These are phyloP conservation scores for Ethmia dodecea DNA, from an alignment of 2,888 invertebrate genomes.

Conservation along the genomic window DNA sequence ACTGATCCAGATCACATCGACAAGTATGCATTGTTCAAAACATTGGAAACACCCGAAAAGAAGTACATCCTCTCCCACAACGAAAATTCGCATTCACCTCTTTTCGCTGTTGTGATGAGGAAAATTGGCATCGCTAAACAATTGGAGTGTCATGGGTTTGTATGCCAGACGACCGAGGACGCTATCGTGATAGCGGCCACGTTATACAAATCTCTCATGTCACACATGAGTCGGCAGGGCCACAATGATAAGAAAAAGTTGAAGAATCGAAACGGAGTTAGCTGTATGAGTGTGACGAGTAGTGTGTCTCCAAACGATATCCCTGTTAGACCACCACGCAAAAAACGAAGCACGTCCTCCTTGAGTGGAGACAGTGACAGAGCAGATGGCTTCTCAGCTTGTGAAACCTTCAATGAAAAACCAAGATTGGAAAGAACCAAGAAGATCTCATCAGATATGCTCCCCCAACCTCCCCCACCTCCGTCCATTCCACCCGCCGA, in stretches of 20 bases:
- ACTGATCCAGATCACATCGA: slow-evolving; percentile 89
- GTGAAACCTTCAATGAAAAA: slow-evolving; percentile 67
- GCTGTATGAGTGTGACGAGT: slow-evolving; percentile 86
- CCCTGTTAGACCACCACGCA: slow-evolving; percentile 85
- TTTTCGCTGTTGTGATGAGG: slow-evolving; percentile 95
- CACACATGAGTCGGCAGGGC: slow-evolving; percentile 83
- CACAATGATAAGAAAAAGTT: slow-evolving; percentile 76
- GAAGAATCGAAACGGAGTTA: slow-evolving; percentile 85
- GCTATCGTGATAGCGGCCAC: slow-evolving; percentile 95
- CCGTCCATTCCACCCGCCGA: slow-evolving; percentile 49
- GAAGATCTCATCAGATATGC: slow-evolving; percentile 73
- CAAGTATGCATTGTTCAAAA: slow-evolving; percentile 82
- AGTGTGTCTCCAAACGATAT: slow-evolving; percentile 70
- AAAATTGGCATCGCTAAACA: slow-evolving; percentile 86
- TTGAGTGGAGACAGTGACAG: slow-evolving; percentile 80
- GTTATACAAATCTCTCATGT: slow-evolving; percentile 91
- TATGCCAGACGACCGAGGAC: slow-evolving; percentile 92
- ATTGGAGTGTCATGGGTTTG: slow-evolving; percentile 93
- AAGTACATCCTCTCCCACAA: slow-evolving; percentile 77
- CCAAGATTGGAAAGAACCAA: slow-evolving; percentile 74
- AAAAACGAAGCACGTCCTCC: slow-evolving; percentile 83
- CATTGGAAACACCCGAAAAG: slow-evolving; percentile 70
- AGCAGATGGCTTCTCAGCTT: slow-evolving; percentile 68
- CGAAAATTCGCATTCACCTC: slow-evolving; percentile 85
- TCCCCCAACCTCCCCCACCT: slow-evolving; percentile 70